phyloP scores from a whole-genome alignment of 2,113 vertebrate species.

The Todiramphus chloris region DNA sequence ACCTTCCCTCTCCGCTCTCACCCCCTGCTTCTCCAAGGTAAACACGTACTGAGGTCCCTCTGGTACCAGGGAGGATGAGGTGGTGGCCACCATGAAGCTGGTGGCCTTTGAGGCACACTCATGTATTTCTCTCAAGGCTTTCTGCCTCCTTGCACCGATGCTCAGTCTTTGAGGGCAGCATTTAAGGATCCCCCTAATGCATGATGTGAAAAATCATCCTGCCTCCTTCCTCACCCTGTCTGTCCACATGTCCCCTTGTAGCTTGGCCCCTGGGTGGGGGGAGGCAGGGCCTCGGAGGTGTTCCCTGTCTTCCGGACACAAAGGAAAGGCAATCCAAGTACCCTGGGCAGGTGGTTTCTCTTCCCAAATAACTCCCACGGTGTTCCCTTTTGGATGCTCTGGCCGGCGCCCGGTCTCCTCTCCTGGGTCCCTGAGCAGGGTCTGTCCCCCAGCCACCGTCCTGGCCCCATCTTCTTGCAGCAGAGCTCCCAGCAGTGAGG shows the following conservation, averaged over 20 bases:
- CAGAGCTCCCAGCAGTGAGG: not conserved
- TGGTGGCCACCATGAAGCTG: not conserved
- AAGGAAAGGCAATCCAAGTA: not conserved
- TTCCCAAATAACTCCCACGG: not conserved
- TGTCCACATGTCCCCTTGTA: not conserved
- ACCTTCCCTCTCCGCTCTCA: not conserved
- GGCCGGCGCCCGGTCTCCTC: not conserved
- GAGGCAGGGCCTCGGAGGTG: not conserved
- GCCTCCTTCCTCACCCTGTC: not conserved
- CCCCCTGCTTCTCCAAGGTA: not conserved
- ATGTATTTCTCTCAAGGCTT: not conserved
- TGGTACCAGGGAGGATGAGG: not conserved
- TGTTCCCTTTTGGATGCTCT: not conserved
- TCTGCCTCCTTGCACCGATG: not conserved
- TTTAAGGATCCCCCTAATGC: not conserved
- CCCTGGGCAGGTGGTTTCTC: not conserved
- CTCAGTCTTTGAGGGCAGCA: not conserved
- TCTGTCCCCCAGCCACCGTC: not conserved
- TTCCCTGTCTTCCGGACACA: not conserved
- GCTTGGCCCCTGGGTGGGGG: not conserved
- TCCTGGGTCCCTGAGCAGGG: not conserved
- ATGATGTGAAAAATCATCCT: not conserved
- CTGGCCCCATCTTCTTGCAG: not conserved
- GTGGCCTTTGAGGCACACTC: not conserved
- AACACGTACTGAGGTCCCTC: not conserved